A percentile compares a stretch with the other conserved stretches of the same genome.
Evolutionary conservation across 2,888 invertebrate genomes (phyloP).

Genomic region (Polyommatus iphigenia): DNA sequence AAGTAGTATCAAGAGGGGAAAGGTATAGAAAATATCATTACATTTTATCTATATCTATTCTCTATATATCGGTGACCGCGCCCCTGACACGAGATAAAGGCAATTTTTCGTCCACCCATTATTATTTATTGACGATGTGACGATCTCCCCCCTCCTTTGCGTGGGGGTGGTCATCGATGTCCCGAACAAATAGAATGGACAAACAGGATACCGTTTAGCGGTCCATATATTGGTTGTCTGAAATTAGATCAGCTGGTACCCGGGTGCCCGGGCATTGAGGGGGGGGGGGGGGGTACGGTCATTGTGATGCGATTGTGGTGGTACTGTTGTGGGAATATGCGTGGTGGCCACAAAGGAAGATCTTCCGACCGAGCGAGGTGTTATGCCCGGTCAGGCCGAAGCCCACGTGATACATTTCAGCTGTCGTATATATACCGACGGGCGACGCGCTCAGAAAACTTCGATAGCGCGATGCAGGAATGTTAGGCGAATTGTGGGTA

Average conservation of each 20-base stretch:
- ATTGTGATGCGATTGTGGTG: too few relatives aligned
- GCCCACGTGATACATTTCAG: too few relatives aligned
- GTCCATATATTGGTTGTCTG: neutral
- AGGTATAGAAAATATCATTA: neutral
- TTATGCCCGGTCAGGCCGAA: too few relatives aligned
- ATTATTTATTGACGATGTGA: constrained; percentile 19
- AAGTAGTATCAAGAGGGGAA: too few relatives aligned
- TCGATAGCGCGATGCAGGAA: too few relatives aligned
- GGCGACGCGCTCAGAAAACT: too few relatives aligned
- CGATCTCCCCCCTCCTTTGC: neutral
- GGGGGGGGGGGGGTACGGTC: too few relatives aligned
- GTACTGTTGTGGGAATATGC: too few relatives aligned
- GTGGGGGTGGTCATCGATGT: neutral
- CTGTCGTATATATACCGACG: too few relatives aligned
- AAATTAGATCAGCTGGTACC: constrained; percentile 3
- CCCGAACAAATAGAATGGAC: constrained; percentile 13
- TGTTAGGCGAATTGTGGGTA: too few relatives aligned
- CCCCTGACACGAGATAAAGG: neutral
- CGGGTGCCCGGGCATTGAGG: neutral
- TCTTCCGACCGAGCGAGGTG: too few relatives aligned
- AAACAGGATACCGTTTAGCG: constrained; percentile 4
- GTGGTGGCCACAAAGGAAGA: too few relatives aligned
- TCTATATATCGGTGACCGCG: neutral
- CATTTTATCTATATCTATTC: neutral
- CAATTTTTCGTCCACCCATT: constrained; percentile 12